phyloP scores from a whole-genome alignment of 2,113 vertebrate genomes.

The Isichthys henryi region DNA sequence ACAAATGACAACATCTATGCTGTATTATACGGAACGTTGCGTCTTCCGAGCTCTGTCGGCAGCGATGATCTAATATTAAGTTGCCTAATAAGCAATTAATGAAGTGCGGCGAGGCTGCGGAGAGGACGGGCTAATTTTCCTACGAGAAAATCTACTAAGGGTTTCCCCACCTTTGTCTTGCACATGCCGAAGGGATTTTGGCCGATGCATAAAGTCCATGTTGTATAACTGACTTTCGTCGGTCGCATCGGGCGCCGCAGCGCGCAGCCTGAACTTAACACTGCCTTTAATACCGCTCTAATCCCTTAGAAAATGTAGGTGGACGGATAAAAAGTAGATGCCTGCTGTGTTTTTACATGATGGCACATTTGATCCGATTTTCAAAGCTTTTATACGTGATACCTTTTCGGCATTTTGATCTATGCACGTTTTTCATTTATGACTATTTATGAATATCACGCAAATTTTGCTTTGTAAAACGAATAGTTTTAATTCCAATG shows the following conservation, averaged over 20 bases:
- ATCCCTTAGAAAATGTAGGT: not conserved
- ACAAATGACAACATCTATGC: not conserved
- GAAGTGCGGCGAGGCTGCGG: not conserved
- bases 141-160: not conserved
- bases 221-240: not conserved
- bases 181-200: not conserved
- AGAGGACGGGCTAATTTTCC: not conserved
- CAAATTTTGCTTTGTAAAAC: not conserved
- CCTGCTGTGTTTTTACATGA: not conserved
- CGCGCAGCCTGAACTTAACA: not conserved
- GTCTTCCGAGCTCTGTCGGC: not conserved
- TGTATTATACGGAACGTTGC: not conserved
- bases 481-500: not conserved
- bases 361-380: not conserved
- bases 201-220: not conserved
- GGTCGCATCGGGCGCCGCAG: not conserved
- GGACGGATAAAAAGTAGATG: not conserved
- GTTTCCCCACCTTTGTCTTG: not conserved
- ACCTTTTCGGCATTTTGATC: not conserved
- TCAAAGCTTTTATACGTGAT: not conserved
- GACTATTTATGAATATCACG: not conserved
- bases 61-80: not conserved
- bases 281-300: not conserved
- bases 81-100: slow-evolving; percentile 18
- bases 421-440: not conserved